Evolutionary conservation across 2,888 invertebrate species (phyloP), one percentile per base, ranked within the genome.

Genomic region (Ceriagrion tenellum): DNA sequence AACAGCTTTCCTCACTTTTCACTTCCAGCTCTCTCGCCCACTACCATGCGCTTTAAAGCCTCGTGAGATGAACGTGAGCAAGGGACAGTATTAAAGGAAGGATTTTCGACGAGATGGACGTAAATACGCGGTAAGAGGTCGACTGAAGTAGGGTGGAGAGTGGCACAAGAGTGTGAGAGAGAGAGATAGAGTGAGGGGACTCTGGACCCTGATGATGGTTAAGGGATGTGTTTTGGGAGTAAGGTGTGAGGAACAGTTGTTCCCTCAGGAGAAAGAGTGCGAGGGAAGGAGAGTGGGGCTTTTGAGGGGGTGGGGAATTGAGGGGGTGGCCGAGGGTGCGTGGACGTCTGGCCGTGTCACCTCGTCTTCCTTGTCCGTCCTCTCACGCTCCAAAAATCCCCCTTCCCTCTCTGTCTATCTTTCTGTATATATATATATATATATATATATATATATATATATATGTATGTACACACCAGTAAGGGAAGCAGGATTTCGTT

Each of bases 21-120:
- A 16, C 16, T n/a, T 35, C 30, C 35, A 69, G 8, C 69, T 69
- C 35, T 13, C 35, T 81, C 81, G 16, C 13, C 35, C 30, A 81
- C 69, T 6, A 55, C 55, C 89, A n/a, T 55, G 26, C 23, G 35
- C 55, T 89, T 89, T 89, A 89, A 89, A 89, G 55, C 89, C 89
- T 89, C 89, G 81, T 55, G 89, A 89, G 89, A 89, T 89, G 89
- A n/a, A 89, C 89, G 89, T 89, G 55, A 55, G 89, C 23, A 55
- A 89, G 55, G 89, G 47, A 47, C 47, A 89, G 89, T 89, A 89
- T 89, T 89, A 89, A 89, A 55, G 89, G 89, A 89, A 89, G 89
- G 89, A 89, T 89, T 89, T 89, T 47, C n/a, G 89, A 89, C 55
- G 89, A 89, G 89, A 89, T 55, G 89, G 55, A 55, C 89, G 89